Percentiles rank a stretch among this genome's conserved stretches.
phyloP scores from a whole-genome alignment of 1,140 invertebrate species.

The Pseudomyrmex cubaensis region DNA sequence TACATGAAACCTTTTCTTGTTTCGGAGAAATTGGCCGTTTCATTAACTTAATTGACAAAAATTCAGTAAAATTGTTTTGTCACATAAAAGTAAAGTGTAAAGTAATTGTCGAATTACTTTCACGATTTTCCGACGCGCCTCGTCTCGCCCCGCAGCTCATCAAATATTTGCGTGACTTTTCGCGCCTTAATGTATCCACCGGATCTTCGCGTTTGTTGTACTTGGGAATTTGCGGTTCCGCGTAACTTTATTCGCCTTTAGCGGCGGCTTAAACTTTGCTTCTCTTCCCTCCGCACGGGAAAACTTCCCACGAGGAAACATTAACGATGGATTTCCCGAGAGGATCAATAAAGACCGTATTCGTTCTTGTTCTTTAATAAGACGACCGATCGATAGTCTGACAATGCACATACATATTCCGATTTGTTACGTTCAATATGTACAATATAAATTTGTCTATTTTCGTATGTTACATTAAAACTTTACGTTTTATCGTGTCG shows the following conservation, averaged over 20 bases:
- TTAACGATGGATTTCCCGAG: constrained; percentile 52
- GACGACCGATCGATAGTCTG: constrained; percentile 18
- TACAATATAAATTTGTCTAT: too few species aligned
- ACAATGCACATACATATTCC: too few species aligned
- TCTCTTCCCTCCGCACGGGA: constrained; percentile 31
- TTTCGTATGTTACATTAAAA: too few species aligned
- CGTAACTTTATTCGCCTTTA: constrained; percentile 57
- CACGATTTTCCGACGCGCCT: constrained; percentile 23
- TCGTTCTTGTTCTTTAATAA: constrained; percentile 25
- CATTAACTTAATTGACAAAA: not conserved
- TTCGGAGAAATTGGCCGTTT: not conserved
- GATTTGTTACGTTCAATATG: too few species aligned
- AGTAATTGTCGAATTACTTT: constrained; percentile 27
- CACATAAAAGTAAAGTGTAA: not conserved
- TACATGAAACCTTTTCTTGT: too few species aligned
- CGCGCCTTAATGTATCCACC: constrained; percentile 50
- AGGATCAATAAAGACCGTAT: constrained; percentile 34
- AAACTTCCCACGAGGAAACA: constrained; percentile 45
- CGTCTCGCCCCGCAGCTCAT: constrained; percentile 24
- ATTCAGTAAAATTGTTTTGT: not conserved
- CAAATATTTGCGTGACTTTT: constrained; percentile 57
- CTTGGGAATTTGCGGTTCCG: constrained; percentile 57
- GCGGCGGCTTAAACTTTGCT: constrained; percentile 52
- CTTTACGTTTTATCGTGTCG: too few species aligned
- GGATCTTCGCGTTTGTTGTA: constrained; percentile 54